These are phyloP conservation scores for Urocolius indicus DNA, from an alignment of 2,113 vertebrate species.

Conservation along the genomic window DNA sequence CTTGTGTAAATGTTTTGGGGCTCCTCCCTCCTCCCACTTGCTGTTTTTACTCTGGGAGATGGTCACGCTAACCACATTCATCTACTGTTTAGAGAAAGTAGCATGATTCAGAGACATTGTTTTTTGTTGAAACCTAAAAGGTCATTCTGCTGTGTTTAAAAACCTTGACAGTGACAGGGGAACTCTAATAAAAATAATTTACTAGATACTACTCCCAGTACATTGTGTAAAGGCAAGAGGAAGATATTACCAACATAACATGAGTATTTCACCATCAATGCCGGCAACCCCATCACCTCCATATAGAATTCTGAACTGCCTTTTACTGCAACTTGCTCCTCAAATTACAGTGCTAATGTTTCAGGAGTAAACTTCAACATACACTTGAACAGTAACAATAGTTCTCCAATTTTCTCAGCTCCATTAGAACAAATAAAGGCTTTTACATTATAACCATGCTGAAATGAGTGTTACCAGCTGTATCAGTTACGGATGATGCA, in stretches of 20 bases:
- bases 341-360: background rate
- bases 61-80: background rate
- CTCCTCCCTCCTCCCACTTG: background rate
- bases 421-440: background rate
- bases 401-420: background rate
- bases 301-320: background rate
- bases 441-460: background rate
- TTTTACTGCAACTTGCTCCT: background rate
- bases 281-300: background rate
- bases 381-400: background rate
- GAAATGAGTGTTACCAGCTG: background rate
- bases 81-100: background rate
- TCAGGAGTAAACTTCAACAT: background rate
- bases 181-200: constrained; percentile 36
- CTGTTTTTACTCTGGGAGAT: background rate
- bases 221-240: background rate
- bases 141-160: constrained; percentile 40
- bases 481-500: background rate
- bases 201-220: background rate
- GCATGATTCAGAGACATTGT: background rate
- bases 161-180: background rate
- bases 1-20: constrained; percentile 33
- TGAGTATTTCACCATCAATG: background rate
- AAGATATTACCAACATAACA: background rate
- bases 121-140: constrained; percentile 6